A percentile compares a stretch with the other conserved stretches of the same genome.
Evolutionary conservation across 2,888 invertebrate species (phyloP).

Genomic region (Sesia bembeciformis): DNA sequence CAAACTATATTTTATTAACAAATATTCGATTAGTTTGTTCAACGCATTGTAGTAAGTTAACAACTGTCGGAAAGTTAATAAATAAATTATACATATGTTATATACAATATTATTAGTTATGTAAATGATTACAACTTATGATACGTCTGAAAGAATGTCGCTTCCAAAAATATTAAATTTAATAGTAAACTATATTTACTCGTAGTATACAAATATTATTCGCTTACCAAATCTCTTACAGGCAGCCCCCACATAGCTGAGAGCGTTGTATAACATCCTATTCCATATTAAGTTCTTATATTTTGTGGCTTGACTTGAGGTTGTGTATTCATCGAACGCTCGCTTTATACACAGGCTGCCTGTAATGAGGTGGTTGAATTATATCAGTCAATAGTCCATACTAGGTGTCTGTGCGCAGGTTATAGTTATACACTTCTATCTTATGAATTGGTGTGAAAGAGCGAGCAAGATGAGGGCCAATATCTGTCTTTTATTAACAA

Average conservation of each 20-base stretch:
- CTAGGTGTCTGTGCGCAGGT: constrained; percentile 2
- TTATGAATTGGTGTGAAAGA: constrained; percentile 6
- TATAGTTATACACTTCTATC: constrained; percentile 7
- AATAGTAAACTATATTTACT: constrained; percentile 40
- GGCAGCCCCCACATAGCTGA: neutral
- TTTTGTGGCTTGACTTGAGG: constrained; percentile 9
- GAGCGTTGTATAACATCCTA: neutral
- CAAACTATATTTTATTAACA: too few relatives aligned
- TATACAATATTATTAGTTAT: constrained; percentile 57
- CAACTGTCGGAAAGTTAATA: constrained; percentile 42
- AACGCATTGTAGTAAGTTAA: constrained; percentile 58
- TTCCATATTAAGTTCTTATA: neutral
- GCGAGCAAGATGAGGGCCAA: constrained; percentile 4
- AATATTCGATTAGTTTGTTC: too few relatives aligned
- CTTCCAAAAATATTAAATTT: constrained; percentile 57
- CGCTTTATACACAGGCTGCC: constrained; percentile 20
- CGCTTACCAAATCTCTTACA: neutral
- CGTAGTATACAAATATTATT: constrained; percentile 18
- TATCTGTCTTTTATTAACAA: neutral
- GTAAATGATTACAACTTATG: constrained; percentile 58
- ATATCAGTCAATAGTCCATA: neutral
- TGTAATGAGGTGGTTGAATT: constrained; percentile 9
- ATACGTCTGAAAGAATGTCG: constrained; percentile 59
- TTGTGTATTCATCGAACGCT: constrained; percentile 38
- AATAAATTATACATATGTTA: constrained; percentile 67